Evolutionary conservation across 1,140 invertebrate genomes (phyloP).

Genomic region (Orius insidiosus): DNA sequence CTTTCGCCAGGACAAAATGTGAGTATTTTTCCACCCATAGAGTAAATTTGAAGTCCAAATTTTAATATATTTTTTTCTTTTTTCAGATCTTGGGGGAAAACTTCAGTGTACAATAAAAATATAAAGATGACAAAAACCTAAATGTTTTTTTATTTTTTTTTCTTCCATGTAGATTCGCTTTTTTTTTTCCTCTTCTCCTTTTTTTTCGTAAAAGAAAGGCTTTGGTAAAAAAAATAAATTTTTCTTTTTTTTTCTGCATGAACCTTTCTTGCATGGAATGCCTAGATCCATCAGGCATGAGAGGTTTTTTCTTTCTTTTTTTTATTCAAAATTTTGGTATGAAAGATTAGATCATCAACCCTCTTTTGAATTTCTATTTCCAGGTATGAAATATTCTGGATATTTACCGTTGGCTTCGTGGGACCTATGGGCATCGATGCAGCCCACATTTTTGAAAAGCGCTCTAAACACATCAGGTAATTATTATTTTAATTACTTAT

Average conservation of each 20-base stretch:
- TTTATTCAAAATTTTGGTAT: slow-evolving; percentile 10
- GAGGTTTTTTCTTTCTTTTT: slow-evolving; percentile 6
- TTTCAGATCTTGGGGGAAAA: too few relatives aligned
- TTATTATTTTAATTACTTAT: too few relatives aligned
- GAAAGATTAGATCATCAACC: slow-evolving; percentile 4
- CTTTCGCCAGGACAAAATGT: too few relatives aligned
- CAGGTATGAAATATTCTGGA: slow-evolving; percentile 9
- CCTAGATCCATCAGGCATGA: not conserved
- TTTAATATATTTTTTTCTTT: too few relatives aligned
- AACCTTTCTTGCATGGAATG: slow-evolving; percentile 5
- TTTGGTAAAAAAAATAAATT: not conserved
- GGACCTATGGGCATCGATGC: slow-evolving; percentile 19
- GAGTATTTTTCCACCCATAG: too few relatives aligned
- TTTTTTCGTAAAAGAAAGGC: slow-evolving; percentile 1
- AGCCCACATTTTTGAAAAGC: slow-evolving; percentile 14
- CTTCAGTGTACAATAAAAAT: too few relatives aligned
- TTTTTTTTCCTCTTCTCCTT: not conserved
- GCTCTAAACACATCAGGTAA: slow-evolving; percentile 14
- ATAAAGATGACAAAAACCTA: not conserved
- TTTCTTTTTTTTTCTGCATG: not conserved
- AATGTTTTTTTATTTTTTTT: not conserved
- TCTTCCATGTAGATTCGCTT: not conserved
- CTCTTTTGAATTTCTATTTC: slow-evolving; percentile 9
- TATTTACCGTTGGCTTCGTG: slow-evolving; percentile 16
- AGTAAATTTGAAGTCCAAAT: too few relatives aligned